phyloP scores from a whole-genome alignment of 2,888 invertebrate genomes.

The Acronicta psi region DNA sequence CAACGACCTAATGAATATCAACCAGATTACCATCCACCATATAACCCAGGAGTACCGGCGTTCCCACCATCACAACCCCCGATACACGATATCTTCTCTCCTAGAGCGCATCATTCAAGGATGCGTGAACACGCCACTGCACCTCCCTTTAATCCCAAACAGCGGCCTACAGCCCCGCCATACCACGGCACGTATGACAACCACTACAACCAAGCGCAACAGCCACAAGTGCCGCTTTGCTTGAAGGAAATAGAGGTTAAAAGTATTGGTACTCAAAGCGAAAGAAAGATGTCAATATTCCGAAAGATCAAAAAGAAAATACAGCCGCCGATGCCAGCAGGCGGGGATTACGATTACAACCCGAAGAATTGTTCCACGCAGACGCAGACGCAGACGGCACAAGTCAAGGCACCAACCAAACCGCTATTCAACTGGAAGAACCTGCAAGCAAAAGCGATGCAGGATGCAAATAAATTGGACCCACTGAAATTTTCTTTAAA shows the following conservation, averaged over 20 bases:
- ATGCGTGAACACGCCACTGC: slow-evolving; percentile 33
- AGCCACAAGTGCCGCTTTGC: slow-evolving; percentile 74
- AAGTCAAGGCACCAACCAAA: slow-evolving; percentile 32
- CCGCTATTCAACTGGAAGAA: slow-evolving; percentile 71
- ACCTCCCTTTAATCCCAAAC: slow-evolving; percentile 36
- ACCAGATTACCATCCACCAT: slow-evolving; percentile 49
- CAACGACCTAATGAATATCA: slow-evolving; percentile 45
- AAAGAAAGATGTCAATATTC: slow-evolving; percentile 75
- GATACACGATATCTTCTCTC: slow-evolving; percentile 34
- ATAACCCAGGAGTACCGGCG: slow-evolving; percentile 48
- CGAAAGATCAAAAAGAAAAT: slow-evolving; percentile 71
- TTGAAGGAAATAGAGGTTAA: slow-evolving; percentile 83
- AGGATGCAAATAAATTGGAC: slow-evolving; percentile 45
- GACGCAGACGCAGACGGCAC: slow-evolving; percentile 56
- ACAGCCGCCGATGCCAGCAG: slow-evolving; percentile 51
- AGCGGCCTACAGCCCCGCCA: slow-evolving; percentile 55
- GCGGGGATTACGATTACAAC: slow-evolving; percentile 42
- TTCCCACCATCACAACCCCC: slow-evolving; percentile 31
- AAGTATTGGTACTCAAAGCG: slow-evolving; percentile 81
- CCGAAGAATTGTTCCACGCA: slow-evolving; percentile 62
- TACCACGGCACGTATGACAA: slow-evolving; percentile 58
- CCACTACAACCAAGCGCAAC: slow-evolving; percentile 55
- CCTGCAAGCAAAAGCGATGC: slow-evolving; percentile 63
- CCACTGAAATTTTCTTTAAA: slow-evolving; percentile 66
- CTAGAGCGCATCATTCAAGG: slow-evolving; percentile 17